Evolutionary conservation across 2,113 vertebrate species (phyloP).

Genomic region (Gallinago paraguaiae): DNA sequence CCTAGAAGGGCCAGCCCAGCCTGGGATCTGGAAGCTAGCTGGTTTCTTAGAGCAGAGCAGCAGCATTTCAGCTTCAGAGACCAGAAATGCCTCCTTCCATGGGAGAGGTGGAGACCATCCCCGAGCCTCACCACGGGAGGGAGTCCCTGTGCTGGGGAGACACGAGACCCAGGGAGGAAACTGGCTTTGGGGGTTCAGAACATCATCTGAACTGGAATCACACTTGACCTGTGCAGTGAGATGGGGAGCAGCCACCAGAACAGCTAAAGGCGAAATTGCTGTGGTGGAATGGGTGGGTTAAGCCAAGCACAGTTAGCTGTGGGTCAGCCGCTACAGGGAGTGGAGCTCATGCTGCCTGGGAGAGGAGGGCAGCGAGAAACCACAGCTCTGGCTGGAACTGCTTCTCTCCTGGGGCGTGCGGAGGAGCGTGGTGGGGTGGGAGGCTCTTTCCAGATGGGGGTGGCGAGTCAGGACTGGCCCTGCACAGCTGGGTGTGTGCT

Average conservation of each 20-base stretch:
- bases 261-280: not conserved
- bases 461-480: no score
- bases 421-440: accelerated
- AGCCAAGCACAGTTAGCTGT: not conserved
- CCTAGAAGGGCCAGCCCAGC: not conserved
- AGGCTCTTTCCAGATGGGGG: not conserved
- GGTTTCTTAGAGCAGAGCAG: not conserved
- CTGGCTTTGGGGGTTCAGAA: not conserved
- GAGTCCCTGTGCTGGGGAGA: not conserved
- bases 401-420: accelerated
- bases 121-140: not conserved
- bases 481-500: accelerated
- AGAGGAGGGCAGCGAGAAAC: not conserved
- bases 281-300: not conserved
- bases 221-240: not conserved
- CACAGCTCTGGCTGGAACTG: not conserved
- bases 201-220: not conserved
- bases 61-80: not conserved
- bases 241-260: not conserved
- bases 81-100: accelerated
- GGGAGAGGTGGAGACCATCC: no score
- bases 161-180: not conserved
- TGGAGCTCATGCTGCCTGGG: accelerated
- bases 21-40: not conserved
- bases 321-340: not conserved